Conservation (phyloP, 2,113 vertebrate genomes). For the Myotis brandtii region DNA sequence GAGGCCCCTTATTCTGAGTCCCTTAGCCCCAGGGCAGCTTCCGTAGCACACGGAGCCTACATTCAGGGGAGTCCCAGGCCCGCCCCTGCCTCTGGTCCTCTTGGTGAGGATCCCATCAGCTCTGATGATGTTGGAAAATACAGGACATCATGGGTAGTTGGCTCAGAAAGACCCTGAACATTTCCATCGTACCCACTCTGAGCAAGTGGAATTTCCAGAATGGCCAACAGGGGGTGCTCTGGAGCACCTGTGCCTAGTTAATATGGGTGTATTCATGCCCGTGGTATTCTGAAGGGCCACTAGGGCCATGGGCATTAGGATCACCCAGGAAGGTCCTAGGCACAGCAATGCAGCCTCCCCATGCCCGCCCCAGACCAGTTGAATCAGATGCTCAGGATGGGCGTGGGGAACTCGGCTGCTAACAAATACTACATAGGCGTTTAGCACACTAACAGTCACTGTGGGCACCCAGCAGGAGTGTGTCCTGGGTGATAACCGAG, state of each 20-base stretch:
- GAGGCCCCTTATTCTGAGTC: not conserved
- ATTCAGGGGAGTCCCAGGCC: not conserved
- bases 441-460: rapidly evolving
- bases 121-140: not conserved
- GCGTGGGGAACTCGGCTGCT: not conserved
- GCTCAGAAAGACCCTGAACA: not conserved
- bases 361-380: rapidly evolving
- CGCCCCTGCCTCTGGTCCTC: not conserved
- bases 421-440: not conserved
- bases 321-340: not conserved
- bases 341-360: not conserved
- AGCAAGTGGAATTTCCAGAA: not conserved
- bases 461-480: not conserved
- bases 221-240: not conserved
- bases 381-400: not conserved
- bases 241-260: no score
- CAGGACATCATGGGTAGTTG: not conserved
- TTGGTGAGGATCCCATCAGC: not conserved
- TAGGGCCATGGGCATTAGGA: no score
- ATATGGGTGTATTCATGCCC: not conserved
- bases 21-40: not conserved
- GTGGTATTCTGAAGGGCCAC: not conserved
- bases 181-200: not conserved
- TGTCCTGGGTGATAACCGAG: not conserved
- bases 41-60: no score